A percentile compares a stretch with the other conserved stretches of the same genome.
Evolutionary conservation across 2,113 vertebrate genomes (phyloP).

Genomic region (Noturus placidus): DNA sequence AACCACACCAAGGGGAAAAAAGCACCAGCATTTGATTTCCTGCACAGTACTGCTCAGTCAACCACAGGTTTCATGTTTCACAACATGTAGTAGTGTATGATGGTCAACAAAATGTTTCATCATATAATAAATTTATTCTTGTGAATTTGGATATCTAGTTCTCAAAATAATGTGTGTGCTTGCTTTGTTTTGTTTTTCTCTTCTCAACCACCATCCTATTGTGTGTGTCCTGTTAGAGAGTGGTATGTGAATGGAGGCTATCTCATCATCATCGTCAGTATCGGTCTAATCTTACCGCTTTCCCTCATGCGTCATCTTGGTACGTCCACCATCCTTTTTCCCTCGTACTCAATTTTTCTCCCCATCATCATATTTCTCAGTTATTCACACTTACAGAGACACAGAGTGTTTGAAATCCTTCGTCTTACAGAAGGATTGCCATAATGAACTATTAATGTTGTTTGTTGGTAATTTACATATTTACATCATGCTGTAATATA

Average conservation of each 20-base stretch:
- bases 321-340: slow-evolving; percentile 58
- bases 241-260: slow-evolving; percentile 81
- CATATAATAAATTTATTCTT: not conserved
- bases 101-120: not conserved
- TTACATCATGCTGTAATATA: not conserved
- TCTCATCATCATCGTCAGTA: slow-evolving; percentile 78
- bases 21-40: too few relatives aligned
- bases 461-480: not conserved
- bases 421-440: not conserved
- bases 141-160: not conserved
- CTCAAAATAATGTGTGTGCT: not conserved
- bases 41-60: too few relatives aligned
- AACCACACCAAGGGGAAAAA: too few relatives aligned
- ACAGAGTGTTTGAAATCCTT: not conserved
- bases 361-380: slow-evolving; percentile 6
- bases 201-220: not conserved
- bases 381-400: not conserved
- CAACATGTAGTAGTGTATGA: not conserved
- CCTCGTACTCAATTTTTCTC: slow-evolving; percentile 2
- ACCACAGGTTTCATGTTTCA: not conserved
- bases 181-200: slow-evolving; percentile 7
- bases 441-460: not conserved
- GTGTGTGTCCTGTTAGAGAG: slow-evolving; percentile 60
- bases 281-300: slow-evolving; percentile 77
- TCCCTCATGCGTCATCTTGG: slow-evolving; percentile 82